Evolutionary conservation across 2,888 invertebrate genomes (phyloP), one percentile per base, ranked within the genome.

Genomic region (Smittia aterrima): DNA sequence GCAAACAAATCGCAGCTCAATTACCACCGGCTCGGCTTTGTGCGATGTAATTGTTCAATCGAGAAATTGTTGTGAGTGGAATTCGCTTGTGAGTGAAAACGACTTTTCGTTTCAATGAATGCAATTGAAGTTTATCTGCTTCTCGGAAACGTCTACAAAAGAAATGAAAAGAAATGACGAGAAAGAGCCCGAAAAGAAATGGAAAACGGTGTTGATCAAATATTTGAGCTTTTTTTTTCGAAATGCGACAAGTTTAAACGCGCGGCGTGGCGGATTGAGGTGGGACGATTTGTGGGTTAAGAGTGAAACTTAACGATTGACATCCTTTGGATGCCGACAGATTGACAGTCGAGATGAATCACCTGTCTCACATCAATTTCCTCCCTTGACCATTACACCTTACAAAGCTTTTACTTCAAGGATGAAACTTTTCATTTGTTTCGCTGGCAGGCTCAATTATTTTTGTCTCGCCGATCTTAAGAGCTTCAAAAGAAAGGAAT

Each of bases 121-220:
- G n/a, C n/a, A n/a, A n/a, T n/a, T n/a, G n/a, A n/a, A n/a, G n/a
- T n/a, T n/a, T n/a, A n/a, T n/a, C 47, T 6, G 47, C 47, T 47
- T 58, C 58, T 58, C 58, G 47, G 47, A 16, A 22, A 38, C 11
- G 6, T 38, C 38, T 38, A 38, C 38, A 38, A 38, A 11, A 38
- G 38, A 38, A 38, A 38, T 38, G 24, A 58, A 58, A 58, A 58
- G 20, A 58, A 22, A 58, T 47, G 53, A 2, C 58, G 24, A 58
- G 20, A 11, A n/a, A 4, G 13, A 22, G 58, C 22, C 58, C 58
- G n/a, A 18, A 47, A 58, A 22, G 18, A 18, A 58, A 58, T 58
- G 58, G 16, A 58, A 24, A 58, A 58, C 58, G 2, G 58, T 58
- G 58, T 58, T 58, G 16, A 9, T 58, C 58, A 58, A 58, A 58